A percentile compares a stretch with the other conserved stretches of the same genome.
phyloP scores from a whole-genome alignment of 53 echinoderm and acorn worm genomes.

The Pentamera pediparva region DNA sequence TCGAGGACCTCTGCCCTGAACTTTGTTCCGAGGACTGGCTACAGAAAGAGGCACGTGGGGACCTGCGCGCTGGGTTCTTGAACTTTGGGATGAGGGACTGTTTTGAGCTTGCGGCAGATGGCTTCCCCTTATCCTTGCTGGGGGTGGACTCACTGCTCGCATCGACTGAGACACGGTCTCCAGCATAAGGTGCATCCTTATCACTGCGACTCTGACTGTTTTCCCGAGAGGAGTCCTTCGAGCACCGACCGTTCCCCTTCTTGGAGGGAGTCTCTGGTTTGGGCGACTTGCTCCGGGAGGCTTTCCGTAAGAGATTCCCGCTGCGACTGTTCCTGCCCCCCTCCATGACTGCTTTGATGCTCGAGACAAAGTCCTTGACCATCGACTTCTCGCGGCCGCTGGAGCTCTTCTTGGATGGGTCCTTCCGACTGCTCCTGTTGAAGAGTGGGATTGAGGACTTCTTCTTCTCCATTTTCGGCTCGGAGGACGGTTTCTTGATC shows the following conservation, averaged over 20 bases:
- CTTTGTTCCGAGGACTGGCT: no score
- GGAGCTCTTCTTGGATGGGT: neutral
- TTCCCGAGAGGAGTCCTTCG: no score
- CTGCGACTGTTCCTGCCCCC: neutral
- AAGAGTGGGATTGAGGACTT: conserved; percentile 21
- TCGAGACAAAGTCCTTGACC: conserved; percentile 79
- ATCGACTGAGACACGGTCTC: no score
- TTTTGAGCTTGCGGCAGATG: no score
- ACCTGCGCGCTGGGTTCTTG: no score
- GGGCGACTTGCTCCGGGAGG: conserved; percentile 6
- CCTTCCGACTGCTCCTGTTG: conserved; percentile 14
- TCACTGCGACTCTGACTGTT: no score
- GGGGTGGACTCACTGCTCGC: no score
- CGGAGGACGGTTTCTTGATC: neutral
- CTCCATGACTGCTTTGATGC: conserved; percentile 56
- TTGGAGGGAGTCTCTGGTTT: neutral
- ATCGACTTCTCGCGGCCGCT: conserved; percentile 47
- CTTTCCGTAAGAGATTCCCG: conserved; percentile 9
- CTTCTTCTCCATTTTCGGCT: neutral
- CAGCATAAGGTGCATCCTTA: no score
- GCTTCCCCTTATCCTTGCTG: no score
- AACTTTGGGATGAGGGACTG: no score
- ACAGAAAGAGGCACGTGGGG: no score
- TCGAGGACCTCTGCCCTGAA: no score
- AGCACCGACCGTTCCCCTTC: conserved; percentile 19